phyloP scores from a whole-genome alignment of 2,113 vertebrate species.

The Thermophis baileyi region DNA sequence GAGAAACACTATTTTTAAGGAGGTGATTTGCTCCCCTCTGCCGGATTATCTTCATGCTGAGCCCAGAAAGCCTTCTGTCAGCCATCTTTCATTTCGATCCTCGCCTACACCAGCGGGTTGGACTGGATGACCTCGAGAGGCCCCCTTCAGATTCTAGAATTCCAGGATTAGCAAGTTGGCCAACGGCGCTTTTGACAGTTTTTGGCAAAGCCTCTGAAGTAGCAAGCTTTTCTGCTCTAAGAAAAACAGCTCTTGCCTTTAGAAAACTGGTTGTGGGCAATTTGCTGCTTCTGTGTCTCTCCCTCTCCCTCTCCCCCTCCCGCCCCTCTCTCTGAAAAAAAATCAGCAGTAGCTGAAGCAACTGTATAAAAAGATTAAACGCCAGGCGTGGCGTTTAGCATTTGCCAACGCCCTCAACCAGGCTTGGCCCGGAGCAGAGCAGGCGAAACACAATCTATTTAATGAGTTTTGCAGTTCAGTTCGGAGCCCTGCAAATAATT shows the following conservation, averaged over 20 bases:
- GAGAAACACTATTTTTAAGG: not conserved
- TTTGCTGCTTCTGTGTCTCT: not conserved
- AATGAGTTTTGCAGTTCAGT: constrained; percentile 56
- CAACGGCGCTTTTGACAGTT: not conserved
- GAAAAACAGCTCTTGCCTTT: not conserved
- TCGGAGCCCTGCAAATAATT: constrained; percentile 49
- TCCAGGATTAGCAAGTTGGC: not conserved
- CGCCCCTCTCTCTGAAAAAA: not conserved
- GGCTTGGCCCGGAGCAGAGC: constrained; percentile 42
- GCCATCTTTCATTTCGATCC: not conserved
- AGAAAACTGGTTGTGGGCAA: not conserved
- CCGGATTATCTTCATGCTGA: not conserved
- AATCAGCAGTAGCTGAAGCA: constrained; percentile 52
- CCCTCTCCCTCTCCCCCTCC: too few species aligned
- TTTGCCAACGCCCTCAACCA: constrained; percentile 54
- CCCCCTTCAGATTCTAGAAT: not conserved
- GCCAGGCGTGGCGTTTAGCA: constrained; percentile 57
- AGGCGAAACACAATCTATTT: constrained; percentile 52
- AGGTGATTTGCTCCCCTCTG: not conserved
- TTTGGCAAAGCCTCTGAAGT: not conserved
- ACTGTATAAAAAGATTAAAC: constrained; percentile 64
- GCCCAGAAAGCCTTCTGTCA: not conserved
- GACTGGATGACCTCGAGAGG: not conserved
- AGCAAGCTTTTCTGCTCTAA: not conserved
- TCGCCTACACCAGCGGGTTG: not conserved